Conservation (phyloP, 2,888 invertebrate genomes). For the Conomelus anceps region DNA sequence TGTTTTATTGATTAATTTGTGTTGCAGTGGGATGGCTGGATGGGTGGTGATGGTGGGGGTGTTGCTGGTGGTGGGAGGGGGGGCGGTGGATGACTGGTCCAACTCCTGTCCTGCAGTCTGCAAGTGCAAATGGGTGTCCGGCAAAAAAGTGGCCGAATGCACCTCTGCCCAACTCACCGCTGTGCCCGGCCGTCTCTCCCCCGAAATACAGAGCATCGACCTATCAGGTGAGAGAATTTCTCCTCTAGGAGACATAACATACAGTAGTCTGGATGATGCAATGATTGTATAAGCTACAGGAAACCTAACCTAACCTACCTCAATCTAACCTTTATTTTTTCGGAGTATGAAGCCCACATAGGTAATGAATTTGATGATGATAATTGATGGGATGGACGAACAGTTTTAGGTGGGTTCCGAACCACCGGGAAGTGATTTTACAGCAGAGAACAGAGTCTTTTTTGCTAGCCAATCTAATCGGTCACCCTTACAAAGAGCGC, state of each 20-base stretch:
- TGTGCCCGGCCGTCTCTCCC: conserved; percentile 66
- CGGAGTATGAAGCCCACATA: too few species aligned
- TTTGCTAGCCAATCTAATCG: too few species aligned
- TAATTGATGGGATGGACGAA: too few species aligned
- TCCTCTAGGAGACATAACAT: neutral
- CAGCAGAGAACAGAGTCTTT: too few species aligned
- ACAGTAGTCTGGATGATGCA: too few species aligned
- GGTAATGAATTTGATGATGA: too few species aligned
- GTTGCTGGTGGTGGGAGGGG: conserved; percentile 43
- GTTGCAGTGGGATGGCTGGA: conserved; percentile 16
- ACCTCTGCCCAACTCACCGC: conserved; percentile 55
- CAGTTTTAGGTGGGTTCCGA: too few species aligned
- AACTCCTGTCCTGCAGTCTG: conserved; percentile 62
- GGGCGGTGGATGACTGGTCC: conserved; percentile 46
- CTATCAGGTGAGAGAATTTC: conserved; percentile 46
- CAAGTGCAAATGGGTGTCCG: conserved; percentile 78
- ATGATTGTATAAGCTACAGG: too few species aligned
- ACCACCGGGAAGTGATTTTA: too few species aligned
- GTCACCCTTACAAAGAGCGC: too few species aligned
- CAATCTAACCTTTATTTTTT: too few species aligned
- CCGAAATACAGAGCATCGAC: conserved; percentile 57
- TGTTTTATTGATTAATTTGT: neutral
- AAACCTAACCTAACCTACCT: too few species aligned
- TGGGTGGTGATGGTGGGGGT: conserved; percentile 36
- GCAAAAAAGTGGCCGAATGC: conserved; percentile 79